Evolutionary conservation across 2,888 invertebrate genomes (phyloP).

Genomic region (Heliconius ismenius): DNA sequence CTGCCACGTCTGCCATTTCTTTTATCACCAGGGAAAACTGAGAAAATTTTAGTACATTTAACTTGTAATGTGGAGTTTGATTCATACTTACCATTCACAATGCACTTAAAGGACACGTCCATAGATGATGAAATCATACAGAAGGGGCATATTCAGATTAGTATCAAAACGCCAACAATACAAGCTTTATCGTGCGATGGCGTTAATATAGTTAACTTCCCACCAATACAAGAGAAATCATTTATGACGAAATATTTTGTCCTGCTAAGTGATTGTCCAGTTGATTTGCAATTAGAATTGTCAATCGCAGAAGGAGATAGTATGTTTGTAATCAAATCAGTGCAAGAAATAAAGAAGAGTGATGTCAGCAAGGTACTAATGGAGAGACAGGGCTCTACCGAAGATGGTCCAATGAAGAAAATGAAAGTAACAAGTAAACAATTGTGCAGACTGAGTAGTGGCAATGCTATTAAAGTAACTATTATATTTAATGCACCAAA

Average conservation of each 20-base stretch:
- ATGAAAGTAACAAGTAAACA: slow-evolving; percentile 62
- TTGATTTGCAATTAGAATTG: slow-evolving; percentile 65
- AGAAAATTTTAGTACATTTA: slow-evolving; percentile 62
- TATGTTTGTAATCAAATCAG: slow-evolving; percentile 63
- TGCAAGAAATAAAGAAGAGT: slow-evolving; percentile 68
- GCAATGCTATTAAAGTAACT: slow-evolving; percentile 68
- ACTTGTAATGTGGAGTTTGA: slow-evolving; percentile 64
- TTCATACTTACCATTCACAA: slow-evolving; percentile 56
- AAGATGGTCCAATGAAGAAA: slow-evolving; percentile 57
- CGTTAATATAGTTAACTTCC: slow-evolving; percentile 64
- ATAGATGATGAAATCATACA: slow-evolving; percentile 63
- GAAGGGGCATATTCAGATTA: slow-evolving; percentile 56
- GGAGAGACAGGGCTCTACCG: slow-evolving; percentile 56
- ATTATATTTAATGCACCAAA: slow-evolving; percentile 66
- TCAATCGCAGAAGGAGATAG: slow-evolving; percentile 61
- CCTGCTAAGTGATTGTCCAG: slow-evolving; percentile 68
- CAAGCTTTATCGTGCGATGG: slow-evolving; percentile 71
- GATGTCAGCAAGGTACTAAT: slow-evolving; percentile 68
- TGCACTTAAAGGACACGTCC: slow-evolving; percentile 64
- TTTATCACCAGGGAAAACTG: slow-evolving; percentile 65
- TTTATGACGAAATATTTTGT: slow-evolving; percentile 62
- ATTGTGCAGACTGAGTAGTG: slow-evolving; percentile 65
- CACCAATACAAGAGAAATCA: slow-evolving; percentile 59
- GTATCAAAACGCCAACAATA: slow-evolving; percentile 66
- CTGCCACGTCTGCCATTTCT: slow-evolving; percentile 67